Base-by-base conservation (phyloP, 2,797 vertebrate species). In the Scomberomorus guttatus region DNA sequence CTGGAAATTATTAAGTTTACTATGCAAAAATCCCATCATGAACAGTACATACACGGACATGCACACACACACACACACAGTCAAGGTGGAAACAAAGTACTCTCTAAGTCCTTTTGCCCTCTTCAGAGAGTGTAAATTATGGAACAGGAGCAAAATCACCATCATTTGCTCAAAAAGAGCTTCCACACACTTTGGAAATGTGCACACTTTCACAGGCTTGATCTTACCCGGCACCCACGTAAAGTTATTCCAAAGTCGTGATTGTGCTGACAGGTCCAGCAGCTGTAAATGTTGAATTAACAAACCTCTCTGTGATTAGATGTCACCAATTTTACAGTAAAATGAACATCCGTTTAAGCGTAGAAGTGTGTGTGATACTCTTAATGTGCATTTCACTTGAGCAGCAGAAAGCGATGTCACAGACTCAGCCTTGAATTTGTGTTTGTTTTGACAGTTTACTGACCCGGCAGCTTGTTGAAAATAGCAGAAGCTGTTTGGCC, bases 201-300 rank as follows among this genome's bases (percentile, higher is more conserved):
- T 20, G 29, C 52, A 22, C 65, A 37, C 57, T 42, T 44, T 75
- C 27, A 72, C 77, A 57, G 39, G 66, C 55, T 22, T 24, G 42
- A 65, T 79, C 57, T 72, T 52, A 32, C 22, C 22, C 14, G 1
- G 71, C 85, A 44, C 83, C 72, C 77, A 77, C 62, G 6, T 44
- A 51, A 72, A 86, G 63, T 72, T 72, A 76, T 84, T 83, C 69
- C 44, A 51, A 25, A 84, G 79, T 82, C 79, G 77, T 74, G 74
- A 89, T 75, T 62, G 54, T 57, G 8, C 79, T 67, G 79, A 81
- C 78, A 73, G 68, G 52, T 82, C 76, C 32, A n/a, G 66, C 75
- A 57, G 76, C 48, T 79, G 29, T 22, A 74, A 79, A 84, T 58
- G 65, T 54, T 83, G 72, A 86, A 86, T 86, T 83, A 88, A 75